Percentiles rank a stretch among this genome's conserved stretches.
Evolutionary conservation across 2,113 vertebrate species (phyloP).

Genomic region (Phodopus roborovskii): DNA sequence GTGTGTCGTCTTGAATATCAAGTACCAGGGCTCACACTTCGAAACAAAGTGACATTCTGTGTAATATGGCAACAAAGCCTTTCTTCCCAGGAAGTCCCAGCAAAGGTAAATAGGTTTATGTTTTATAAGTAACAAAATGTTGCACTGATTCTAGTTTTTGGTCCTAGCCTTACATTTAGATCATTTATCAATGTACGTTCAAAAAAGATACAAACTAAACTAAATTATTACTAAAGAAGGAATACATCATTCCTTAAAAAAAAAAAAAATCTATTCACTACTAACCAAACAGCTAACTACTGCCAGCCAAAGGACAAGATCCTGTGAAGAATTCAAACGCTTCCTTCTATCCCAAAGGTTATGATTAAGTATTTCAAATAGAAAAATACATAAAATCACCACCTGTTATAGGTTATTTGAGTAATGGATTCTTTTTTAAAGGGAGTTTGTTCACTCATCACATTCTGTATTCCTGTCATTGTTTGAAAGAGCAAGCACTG

Average conservation of each 20-base stretch:
- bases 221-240: neutral
- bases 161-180: neutral
- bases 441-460: neutral
- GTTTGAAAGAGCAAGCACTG: neutral
- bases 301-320: neutral
- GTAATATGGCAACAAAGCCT: slow-evolving; percentile 50
- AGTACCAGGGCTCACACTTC: slow-evolving; percentile 24
- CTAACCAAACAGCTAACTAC: neutral
- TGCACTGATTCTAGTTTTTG: neutral
- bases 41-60: slow-evolving; percentile 47
- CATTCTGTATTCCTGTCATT: neutral
- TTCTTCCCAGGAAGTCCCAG: neutral
- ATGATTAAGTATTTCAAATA: neutral
- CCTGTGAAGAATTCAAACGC: slow-evolving; percentile 33
- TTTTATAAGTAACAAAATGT: slow-evolving; percentile 26
- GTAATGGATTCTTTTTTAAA: neutral
- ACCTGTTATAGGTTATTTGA: neutral
- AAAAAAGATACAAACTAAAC: neutral
- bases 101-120: neutral
- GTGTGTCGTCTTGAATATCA: neutral
- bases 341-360: neutral
- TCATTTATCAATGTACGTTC: neutral
- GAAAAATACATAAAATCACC: neutral
- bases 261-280: neutral
- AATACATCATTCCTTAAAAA: neutral